Percentiles rank a stretch among this genome's conserved stretches.
phyloP scores from a whole-genome alignment of 2,888 invertebrate species.

The Idaea aversata region DNA sequence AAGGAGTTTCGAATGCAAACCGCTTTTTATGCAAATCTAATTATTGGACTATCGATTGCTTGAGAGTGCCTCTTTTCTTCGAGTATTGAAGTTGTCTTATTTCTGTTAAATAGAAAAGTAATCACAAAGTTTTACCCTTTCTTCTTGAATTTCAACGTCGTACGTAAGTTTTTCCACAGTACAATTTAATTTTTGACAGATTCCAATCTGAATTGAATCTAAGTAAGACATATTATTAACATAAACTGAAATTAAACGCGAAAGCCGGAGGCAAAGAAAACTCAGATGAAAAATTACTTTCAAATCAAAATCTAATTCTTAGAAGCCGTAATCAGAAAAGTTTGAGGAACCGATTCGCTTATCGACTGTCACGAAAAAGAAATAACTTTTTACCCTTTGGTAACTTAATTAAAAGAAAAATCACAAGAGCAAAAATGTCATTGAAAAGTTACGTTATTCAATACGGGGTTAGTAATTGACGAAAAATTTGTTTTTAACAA shows the following conservation, averaged over 20 bases:
- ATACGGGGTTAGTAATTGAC: not conserved
- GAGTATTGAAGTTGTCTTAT: not conserved
- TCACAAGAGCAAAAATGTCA: not conserved
- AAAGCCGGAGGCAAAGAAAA: slow-evolving; percentile 26
- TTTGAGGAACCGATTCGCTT: slow-evolving; percentile 58
- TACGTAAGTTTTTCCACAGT: not conserved
- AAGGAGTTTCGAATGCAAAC: slow-evolving; percentile 40
- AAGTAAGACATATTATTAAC: not conserved
- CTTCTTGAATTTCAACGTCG: not conserved
- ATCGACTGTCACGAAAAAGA: slow-evolving; percentile 76
- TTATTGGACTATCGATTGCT: not conserved
- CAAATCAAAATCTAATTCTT: slow-evolving; percentile 54
- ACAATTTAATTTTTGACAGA: not conserved
- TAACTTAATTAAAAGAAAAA: slow-evolving; percentile 67
- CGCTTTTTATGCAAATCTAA: slow-evolving; percentile 44
- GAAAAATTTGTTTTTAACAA: slow-evolving; percentile 3
- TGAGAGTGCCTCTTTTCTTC: not conserved
- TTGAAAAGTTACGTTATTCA: not conserved
- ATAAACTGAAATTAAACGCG: not conserved
- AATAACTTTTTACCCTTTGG: slow-evolving; percentile 65
- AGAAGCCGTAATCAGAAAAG: slow-evolving; percentile 38
- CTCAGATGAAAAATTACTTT: slow-evolving; percentile 38
- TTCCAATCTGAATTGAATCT: not conserved
- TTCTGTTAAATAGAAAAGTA: not conserved
- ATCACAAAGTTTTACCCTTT: not conserved